These are phyloP conservation scores for Cheilosia vulpina DNA, from an alignment of 2,888 invertebrate species.

Conservation along the genomic window DNA sequence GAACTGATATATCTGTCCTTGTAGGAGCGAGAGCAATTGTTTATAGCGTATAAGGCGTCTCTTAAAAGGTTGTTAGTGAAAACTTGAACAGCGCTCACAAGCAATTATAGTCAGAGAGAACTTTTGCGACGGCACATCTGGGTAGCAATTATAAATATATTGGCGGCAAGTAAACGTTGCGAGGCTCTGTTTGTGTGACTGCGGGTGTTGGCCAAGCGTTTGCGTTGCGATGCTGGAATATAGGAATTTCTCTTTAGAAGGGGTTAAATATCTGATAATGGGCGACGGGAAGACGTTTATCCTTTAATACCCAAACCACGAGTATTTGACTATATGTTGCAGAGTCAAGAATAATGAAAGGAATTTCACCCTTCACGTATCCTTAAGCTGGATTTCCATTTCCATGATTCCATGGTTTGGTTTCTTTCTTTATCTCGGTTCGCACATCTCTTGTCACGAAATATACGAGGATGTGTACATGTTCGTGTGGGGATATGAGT, in stretches of 20 bases:
- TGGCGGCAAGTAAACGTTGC: conserved; percentile 41
- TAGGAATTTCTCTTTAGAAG: conserved; percentile 21
- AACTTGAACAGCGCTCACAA: conserved; percentile 57
- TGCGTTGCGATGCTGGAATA: conserved; percentile 1
- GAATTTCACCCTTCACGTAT: conserved; percentile 25
- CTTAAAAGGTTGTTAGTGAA: conserved; percentile 51
- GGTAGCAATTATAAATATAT: conserved; percentile 65
- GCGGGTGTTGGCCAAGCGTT: not conserved
- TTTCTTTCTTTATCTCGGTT: conserved; percentile 10
- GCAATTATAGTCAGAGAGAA: conserved; percentile 65
- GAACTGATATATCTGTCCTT: not conserved
- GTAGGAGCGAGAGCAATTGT: conserved; percentile 35
- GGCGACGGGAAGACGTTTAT: conserved; percentile 42
- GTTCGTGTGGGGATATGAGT: not conserved
- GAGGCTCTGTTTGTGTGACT: not conserved
- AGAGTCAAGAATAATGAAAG: conserved; percentile 28
- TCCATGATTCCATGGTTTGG: conserved; percentile 1
- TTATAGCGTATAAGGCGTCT: conserved; percentile 30
- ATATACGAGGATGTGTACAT: not conserved
- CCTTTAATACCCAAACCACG: conserved; percentile 37
- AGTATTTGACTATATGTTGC: conserved; percentile 35
- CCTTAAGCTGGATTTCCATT: conserved; percentile 17
- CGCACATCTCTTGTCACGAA: not conserved
- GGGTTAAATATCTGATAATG: conserved; percentile 60
- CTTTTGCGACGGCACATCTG: conserved; percentile 53